Evolutionary conservation across 2,888 invertebrate species (phyloP).

Genomic region (Brenthis ino): DNA sequence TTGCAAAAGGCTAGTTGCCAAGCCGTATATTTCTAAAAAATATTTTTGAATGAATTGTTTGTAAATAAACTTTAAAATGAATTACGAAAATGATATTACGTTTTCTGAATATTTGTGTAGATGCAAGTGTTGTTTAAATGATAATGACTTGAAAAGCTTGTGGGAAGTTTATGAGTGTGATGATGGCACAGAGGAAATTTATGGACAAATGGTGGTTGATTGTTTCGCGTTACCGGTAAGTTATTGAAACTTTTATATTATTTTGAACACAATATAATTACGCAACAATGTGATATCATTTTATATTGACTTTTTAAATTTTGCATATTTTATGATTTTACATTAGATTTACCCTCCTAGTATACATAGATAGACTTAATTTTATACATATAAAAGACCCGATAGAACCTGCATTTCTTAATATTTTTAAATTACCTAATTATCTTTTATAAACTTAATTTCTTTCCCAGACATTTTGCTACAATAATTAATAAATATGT

Average conservation of each 20-base stretch:
- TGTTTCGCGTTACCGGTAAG: slow-evolving; percentile 63
- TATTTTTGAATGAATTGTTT: slow-evolving; percentile 20
- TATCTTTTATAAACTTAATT: no score
- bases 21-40: slow-evolving; percentile 24
- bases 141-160: slow-evolving; percentile 57
- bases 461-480: no score
- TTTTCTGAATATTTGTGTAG: slow-evolving; percentile 23
- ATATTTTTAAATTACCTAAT: no score
- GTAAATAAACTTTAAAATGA: slow-evolving; percentile 25
- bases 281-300: no score
- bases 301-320: no score
- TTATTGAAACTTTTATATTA: slow-evolving; percentile 18
- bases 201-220: slow-evolving; percentile 60
- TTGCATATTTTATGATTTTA: no score
- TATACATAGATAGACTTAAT: no score
- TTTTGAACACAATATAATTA: no score
- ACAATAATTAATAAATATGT: no score
- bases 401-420: no score
- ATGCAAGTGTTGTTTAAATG: slow-evolving; percentile 63
- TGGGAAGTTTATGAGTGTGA: slow-evolving; percentile 52
- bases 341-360: no score
- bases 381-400: no score
- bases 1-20: slow-evolving; percentile 32
- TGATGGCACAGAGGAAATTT: slow-evolving; percentile 53
- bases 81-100: slow-evolving; percentile 3